A percentile compares a stretch with the other conserved stretches of the same genome.
Evolutionary conservation across 2,888 invertebrate species (phyloP).

Genomic region (Calliopum simillimum): DNA sequence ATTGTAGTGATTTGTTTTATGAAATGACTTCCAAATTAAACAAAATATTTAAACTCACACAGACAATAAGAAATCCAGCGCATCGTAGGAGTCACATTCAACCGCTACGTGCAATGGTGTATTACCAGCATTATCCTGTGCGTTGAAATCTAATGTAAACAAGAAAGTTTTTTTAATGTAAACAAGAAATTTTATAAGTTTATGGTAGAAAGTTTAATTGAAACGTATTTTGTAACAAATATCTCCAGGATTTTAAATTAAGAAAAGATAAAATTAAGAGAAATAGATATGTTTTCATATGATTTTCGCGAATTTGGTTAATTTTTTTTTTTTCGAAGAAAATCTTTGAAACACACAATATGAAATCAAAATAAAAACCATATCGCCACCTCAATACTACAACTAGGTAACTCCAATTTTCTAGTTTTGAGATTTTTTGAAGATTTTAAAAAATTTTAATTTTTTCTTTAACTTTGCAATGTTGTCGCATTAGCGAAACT

Average conservation of each 20-base stretch:
- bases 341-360: too few species aligned
- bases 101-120: slow-evolving; percentile 87
- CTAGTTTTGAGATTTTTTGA: too few species aligned
- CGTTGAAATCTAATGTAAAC: slow-evolving; percentile 75
- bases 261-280: neutral
- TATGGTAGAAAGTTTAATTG: neutral
- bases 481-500: too few species aligned
- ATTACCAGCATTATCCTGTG: slow-evolving; percentile 79
- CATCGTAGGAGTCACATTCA: slow-evolving; percentile 77
- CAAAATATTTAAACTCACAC: slow-evolving; percentile 70
- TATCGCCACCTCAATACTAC: too few species aligned
- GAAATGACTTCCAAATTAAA: slow-evolving; percentile 21
- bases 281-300: neutral
- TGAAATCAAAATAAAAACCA: too few species aligned
- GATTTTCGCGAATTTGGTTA: neutral
- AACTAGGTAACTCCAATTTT: too few species aligned
- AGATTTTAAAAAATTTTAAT: too few species aligned
- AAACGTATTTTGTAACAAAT: neutral
- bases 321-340: too few species aligned
- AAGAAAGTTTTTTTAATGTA: slow-evolving; percentile 63
- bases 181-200: neutral
- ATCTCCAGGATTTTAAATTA: too few species aligned
- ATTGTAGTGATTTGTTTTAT: neutral
- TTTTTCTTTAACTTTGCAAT: too few species aligned
- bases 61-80: slow-evolving; percentile 79